Conservation (phyloP, 2,888 invertebrate species). For the Ectemnius cavifrons region DNA sequence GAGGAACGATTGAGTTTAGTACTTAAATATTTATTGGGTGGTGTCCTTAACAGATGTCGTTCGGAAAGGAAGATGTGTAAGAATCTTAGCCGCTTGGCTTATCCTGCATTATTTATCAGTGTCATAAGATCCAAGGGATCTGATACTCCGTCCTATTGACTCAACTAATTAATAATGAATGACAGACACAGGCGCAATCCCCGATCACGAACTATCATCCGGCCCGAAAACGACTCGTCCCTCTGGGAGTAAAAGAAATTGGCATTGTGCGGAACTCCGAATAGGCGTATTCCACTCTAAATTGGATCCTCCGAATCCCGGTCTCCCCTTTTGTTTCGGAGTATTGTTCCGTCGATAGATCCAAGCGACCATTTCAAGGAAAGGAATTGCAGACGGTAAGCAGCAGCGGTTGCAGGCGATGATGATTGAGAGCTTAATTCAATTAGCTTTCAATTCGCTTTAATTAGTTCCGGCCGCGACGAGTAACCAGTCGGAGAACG, state of each 20-base stretch:
- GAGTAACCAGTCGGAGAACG: constrained; percentile 31
- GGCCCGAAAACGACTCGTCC: constrained; percentile 39
- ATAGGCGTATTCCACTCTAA: constrained; percentile 52
- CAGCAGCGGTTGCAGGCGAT: constrained; percentile 32
- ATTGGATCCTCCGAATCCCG: constrained; percentile 52
- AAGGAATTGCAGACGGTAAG: constrained; percentile 35
- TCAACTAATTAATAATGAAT: constrained; percentile 62
- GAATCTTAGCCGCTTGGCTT: neutral
- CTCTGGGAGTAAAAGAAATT: constrained; percentile 51
- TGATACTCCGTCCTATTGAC: constrained; percentile 13
- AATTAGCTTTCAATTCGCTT: constrained; percentile 50
- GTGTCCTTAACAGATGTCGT: no score
- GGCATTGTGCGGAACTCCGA: constrained; percentile 47
- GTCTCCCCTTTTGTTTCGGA: constrained; percentile 41
- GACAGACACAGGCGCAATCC: constrained; percentile 45
- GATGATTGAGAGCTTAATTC: constrained; percentile 51
- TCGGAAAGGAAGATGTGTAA: neutral
- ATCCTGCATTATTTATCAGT: constrained; percentile 11
- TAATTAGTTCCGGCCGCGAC: constrained; percentile 33
- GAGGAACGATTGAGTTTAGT: constrained; percentile 1
- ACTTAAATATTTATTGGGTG: no score
- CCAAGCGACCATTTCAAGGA: constrained; percentile 40
- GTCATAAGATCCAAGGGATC: neutral
- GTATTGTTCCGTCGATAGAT: constrained; percentile 52
- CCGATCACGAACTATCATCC: constrained; percentile 50